These are phyloP conservation scores for Himalopsyche anomala DNA, from an alignment of 2,888 invertebrate genomes.

Conservation along the genomic window DNA sequence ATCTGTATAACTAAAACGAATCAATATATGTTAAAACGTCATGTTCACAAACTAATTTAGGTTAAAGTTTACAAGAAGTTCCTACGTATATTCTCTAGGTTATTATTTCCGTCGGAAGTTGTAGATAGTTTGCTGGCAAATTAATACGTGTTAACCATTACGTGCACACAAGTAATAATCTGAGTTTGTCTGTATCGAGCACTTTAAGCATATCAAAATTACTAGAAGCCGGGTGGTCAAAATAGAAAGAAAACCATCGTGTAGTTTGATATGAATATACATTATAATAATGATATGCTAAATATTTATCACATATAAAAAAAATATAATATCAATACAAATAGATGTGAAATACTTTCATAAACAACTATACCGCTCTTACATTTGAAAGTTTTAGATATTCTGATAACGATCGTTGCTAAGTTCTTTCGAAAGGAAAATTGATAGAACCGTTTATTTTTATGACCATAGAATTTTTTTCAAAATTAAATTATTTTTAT, in stretches of 20 bases:
- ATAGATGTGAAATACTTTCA: too few species aligned
- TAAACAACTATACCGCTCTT: too few species aligned
- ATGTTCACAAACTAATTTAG: too few species aligned
- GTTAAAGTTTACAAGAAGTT: too few species aligned
- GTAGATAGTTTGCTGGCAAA: neutral
- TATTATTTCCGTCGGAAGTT: neutral
- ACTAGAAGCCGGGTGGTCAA: conserved; percentile 29
- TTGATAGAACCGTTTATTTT: too few species aligned
- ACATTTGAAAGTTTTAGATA: too few species aligned
- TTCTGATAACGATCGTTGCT: too few species aligned
- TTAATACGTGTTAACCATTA: neutral
- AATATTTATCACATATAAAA: neutral
- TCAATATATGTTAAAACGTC: too few species aligned
- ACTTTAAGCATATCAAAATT: neutral
- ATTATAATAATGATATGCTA: neutral
- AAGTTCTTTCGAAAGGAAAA: too few species aligned
- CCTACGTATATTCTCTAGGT: neutral
- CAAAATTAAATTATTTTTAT: too few species aligned
- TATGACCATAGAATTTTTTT: too few species aligned
- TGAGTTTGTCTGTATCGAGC: neutral
- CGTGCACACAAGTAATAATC: neutral
- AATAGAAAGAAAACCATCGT: neutral
- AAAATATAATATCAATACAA: neutral
- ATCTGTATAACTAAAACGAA: too few species aligned
- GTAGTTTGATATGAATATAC: neutral